phyloP scores from a whole-genome alignment of 2,797 vertebrate species.

The Cossypha caffra region DNA sequence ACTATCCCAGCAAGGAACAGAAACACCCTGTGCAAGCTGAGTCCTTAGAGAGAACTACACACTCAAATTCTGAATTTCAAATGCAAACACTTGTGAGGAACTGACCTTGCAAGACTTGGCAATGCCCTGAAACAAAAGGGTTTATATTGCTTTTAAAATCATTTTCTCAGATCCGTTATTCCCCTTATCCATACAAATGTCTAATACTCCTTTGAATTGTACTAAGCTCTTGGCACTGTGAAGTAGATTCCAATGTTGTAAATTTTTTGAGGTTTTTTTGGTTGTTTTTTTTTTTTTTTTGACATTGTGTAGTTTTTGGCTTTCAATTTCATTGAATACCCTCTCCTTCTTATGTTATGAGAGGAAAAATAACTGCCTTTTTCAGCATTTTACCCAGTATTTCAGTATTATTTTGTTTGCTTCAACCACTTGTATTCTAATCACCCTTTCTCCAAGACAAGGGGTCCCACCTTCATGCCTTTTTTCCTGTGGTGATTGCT shows the following conservation, averaged over 20 bases:
- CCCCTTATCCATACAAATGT: slow-evolving; percentile 26
- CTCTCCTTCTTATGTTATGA: background rate
- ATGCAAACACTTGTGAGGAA: background rate
- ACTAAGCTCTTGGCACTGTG: slow-evolving; percentile 21
- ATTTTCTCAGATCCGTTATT: background rate
- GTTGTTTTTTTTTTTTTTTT: background rate
- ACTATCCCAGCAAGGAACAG: background rate
- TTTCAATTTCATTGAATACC: background rate
- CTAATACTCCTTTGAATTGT: slow-evolving; percentile 27
- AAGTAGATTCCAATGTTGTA: background rate
- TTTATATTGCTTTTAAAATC: slow-evolving; percentile 16
- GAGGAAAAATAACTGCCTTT: background rate
- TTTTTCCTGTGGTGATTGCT: background rate
- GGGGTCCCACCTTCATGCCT: background rate
- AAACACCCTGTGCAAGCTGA: background rate
- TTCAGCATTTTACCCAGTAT: background rate
- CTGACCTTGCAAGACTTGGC: slow-evolving; percentile 1
- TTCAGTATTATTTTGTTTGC: background rate
- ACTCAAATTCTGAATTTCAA: background rate
- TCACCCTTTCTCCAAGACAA: background rate
- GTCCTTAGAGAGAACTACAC: background rate
- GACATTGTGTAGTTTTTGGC: background rate
- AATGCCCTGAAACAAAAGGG: background rate
- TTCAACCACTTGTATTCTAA: background rate
- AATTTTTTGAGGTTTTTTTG: background rate